Evolutionary conservation across 2,797 vertebrate genomes (phyloP).

Genomic region (Anolis apletophallus): DNA sequence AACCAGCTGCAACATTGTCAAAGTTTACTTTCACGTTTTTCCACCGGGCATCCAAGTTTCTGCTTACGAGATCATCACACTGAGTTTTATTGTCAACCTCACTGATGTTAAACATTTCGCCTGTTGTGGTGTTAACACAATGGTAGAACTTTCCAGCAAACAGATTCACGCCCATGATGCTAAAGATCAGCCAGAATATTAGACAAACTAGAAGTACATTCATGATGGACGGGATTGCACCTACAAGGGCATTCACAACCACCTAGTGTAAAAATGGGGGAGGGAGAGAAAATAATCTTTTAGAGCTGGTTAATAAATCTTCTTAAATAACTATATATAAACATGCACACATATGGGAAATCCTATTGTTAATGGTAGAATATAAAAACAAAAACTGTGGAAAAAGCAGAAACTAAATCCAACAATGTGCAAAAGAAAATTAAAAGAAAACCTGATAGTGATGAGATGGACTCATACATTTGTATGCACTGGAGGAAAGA

Average conservation of each 20-base stretch:
- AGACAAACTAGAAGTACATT: conserved; percentile 98
- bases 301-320: conserved; percentile 24
- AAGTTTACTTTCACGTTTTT: conserved; percentile 94
- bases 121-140: conserved; percentile 83
- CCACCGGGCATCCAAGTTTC: conserved; percentile 80
- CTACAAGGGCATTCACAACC: conserved; percentile 96
- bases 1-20: conserved; percentile 95
- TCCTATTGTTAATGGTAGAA: conserved; percentile 52
- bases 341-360: conserved; percentile 61
- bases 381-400: conserved; percentile 49
- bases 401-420: conserved; percentile 61
- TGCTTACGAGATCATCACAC: conserved; percentile 76
- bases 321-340: conserved; percentile 55
- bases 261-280: conserved; percentile 83
- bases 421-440: conserved; percentile 78
- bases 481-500: conserved; percentile 62
- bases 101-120: conserved; percentile 53
- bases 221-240: conserved; percentile 98
- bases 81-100: conserved; percentile 75
- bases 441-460: conserved; percentile 90
- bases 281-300: not conserved
- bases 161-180: conserved; percentile 98
- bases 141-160: conserved; percentile 92
- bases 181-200: conserved; percentile 99
- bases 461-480: conserved; percentile 82